These are phyloP conservation scores for Euclidia mi DNA, from an alignment of 2,888 invertebrate species.

Conservation along the genomic window DNA sequence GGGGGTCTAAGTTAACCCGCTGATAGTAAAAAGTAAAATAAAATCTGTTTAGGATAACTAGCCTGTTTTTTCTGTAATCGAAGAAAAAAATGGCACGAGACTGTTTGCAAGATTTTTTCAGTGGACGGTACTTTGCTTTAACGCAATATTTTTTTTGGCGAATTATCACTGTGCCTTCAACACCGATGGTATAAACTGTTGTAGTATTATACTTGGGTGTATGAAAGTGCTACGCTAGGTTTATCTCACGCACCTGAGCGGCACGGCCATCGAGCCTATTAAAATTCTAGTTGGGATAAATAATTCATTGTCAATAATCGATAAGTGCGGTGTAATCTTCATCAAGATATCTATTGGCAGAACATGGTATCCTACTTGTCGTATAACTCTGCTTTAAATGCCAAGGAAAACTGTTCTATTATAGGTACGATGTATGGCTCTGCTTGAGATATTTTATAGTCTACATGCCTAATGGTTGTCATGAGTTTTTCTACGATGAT, in stretches of 20 bases:
- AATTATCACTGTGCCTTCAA: too few relatives aligned
- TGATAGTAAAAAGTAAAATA: constrained; percentile 34
- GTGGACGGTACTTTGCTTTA: neutral
- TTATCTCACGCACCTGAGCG: too few relatives aligned
- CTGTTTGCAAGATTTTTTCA: constrained; percentile 29
- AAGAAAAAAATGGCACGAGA: constrained; percentile 39
- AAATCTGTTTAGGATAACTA: constrained; percentile 32
- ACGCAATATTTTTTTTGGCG: too few relatives aligned
- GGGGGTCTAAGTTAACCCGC: constrained; percentile 42
- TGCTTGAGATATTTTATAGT: too few relatives aligned
- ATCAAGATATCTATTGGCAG: constrained; percentile 31
- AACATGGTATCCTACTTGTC: constrained; percentile 31
- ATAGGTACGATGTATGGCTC: too few relatives aligned
- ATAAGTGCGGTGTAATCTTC: constrained; percentile 42
- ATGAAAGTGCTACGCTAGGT: too few relatives aligned
- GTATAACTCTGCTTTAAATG: too few relatives aligned
- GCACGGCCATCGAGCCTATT: constrained; percentile 21
- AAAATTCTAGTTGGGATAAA: constrained; percentile 49
- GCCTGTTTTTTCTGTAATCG: constrained; percentile 26
- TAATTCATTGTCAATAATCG: constrained; percentile 55
- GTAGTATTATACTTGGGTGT: too few relatives aligned
- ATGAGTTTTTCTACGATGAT: too few relatives aligned
- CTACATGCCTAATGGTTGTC: too few relatives aligned
- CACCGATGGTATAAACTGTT: too few relatives aligned
- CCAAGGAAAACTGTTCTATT: too few relatives aligned